Conservation (phyloP, 2,113 vertebrate species). For the Donacobius atricapilla region DNA sequence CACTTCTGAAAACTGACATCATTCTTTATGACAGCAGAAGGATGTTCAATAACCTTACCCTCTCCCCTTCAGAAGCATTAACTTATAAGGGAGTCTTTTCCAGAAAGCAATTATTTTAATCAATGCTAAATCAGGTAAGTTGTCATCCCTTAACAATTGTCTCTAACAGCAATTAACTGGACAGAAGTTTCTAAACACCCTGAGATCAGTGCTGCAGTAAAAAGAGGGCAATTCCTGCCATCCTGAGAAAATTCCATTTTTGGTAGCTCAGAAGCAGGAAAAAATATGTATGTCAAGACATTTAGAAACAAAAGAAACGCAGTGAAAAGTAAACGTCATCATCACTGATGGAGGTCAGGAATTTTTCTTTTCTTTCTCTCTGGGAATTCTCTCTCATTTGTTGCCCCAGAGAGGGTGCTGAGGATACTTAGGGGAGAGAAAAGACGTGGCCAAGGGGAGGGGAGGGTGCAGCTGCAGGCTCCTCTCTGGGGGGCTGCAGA, state of each 20-base stretch:
- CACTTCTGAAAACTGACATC: not conserved
- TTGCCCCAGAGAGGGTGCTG: not conserved
- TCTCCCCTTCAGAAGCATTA: not conserved
- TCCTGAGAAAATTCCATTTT: not conserved
- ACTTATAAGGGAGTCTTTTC: not conserved
- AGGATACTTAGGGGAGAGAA: too few species aligned
- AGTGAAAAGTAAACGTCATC: not conserved
- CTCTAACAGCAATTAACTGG: not conserved
- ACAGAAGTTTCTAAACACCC: not conserved
- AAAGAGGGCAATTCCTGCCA: too few species aligned
- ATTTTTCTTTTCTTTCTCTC: not conserved
- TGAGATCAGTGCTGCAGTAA: not conserved
- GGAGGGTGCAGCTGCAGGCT: not conserved
- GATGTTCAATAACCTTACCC: not conserved
- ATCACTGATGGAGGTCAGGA: not conserved
- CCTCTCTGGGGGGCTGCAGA: too few species aligned
- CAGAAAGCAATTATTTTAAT: conserved; percentile 25
- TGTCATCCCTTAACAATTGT: not conserved
- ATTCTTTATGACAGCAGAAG: not conserved
- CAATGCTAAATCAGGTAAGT: not conserved
- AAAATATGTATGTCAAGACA: not conserved
- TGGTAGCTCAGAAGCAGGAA: not conserved
- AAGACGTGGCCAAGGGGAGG: not conserved
- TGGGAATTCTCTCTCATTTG: not conserved
- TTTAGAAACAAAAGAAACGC: not conserved